Base-by-base conservation (phyloP, 2,888 invertebrate genomes). In the Mimas tiliae region DNA sequence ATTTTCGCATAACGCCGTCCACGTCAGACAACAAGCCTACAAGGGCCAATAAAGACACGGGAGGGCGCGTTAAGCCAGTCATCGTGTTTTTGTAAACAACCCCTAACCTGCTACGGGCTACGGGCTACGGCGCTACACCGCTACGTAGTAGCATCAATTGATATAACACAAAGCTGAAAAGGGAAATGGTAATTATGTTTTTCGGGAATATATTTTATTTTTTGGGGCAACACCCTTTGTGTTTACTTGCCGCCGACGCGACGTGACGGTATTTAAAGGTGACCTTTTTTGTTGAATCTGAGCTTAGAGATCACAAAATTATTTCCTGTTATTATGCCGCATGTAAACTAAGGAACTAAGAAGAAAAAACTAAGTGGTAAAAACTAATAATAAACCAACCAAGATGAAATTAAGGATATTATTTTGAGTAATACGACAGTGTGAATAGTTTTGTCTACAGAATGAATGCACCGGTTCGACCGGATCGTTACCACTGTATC, bases 21-120 rank as follows among this genome's bases (percentile, higher is more conserved):
- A 66, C 67, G 76, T 70, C 81, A 84, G 83, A 86, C 84, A 84
- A 82, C 82, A 85, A 82, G 88, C 86, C 88, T 86, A 83, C 85
- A 76, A 85, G 84, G 84, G 75, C 84, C 86, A 85, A 89, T 89
- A 89, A 89, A 89, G 87, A 83, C 85, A 80, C 80, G 84, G 83
- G 78, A 79, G 84, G 84, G 86, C 83, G 81, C 82, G 83, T 87
- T 86, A 77, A 82, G 90, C 90, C 83, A 91, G 91, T 92, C 91
- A 91, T 91, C 86, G 78, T 90, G 90, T 91, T 91, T 88, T 87
- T 87, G 90, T 91, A 92, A 91, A 91, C 91, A 90, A 80, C 84
- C 83, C 84, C 75, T 72, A 69, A 72, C 72, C 74, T 77, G 70
- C 70, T 78, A 45, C 45, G 14, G 42, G 83, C 77, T 77, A 74